Base-by-base conservation (phyloP, 2,797 vertebrate genomes). In the Catamblyrhynchus diadema region DNA sequence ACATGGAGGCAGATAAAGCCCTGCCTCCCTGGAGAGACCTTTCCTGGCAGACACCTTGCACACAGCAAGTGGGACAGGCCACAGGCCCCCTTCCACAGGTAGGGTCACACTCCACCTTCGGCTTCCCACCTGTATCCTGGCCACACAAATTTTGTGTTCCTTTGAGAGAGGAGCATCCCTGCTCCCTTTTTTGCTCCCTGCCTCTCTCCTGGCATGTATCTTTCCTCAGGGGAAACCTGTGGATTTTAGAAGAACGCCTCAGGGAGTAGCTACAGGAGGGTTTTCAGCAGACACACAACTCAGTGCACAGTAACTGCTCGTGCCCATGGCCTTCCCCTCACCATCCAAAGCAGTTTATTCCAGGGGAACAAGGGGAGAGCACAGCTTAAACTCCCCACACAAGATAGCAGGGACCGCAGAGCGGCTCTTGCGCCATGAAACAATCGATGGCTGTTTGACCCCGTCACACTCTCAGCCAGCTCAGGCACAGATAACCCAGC, bases 121-220 rank as follows among this genome's bases (percentile, higher is more conserved):
- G 37, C 77, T 64, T 45, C 44, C 54, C 17, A 27, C 14, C 56
- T 47, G 44, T 37, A 33, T 86, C 53, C 70, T 65, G 48, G 74
- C 10, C 16, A n/a, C 42, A 50, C 4, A 50, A 22, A 33, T 25
- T 23, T 25, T 33, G 15, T 35, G 47, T 51, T 60, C 16, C 45
- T 62, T 66, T 51, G 14, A 37, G 67, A 73, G 0, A 18, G 19
- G 28, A 50, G 3, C 25, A 17, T 44, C 14, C n/a, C 12, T 50
- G 33, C 11, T 27, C 2, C 2, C 35, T 35, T 71, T 78, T 28
- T 65, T 5, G 8, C 60, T 53, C 45, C n/a, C 12, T 23, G 25
- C 50, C n/a, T 48, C 9, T 19, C 32, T 91, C 45, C 27, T 32
- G 56, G 23, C 50, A 12, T 0, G 0, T 10, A 24, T 48, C 12